Evolutionary conservation across 2,888 invertebrate species (phyloP).

Genomic region (Horisme vitalbata): DNA sequence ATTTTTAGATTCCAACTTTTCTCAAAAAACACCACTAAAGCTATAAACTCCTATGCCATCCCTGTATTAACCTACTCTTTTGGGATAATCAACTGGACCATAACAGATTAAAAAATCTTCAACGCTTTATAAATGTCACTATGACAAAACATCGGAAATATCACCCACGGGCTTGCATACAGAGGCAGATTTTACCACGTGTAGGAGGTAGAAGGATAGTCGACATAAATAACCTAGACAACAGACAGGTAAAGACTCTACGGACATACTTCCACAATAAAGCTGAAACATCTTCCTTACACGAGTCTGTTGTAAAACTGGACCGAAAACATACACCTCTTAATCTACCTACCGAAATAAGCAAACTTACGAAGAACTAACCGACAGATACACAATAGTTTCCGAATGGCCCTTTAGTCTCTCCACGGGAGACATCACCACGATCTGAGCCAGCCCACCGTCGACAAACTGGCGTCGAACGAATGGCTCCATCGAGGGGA

Average conservation of each 20-base stretch:
- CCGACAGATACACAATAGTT: too few species aligned
- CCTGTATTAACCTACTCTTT: background rate
- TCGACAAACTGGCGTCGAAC: slow-evolving; percentile 23
- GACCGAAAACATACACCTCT: too few species aligned
- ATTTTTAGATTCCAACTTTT: background rate
- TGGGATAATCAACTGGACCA: background rate
- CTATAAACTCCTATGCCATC: background rate
- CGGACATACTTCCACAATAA: background rate
- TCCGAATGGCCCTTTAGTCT: background rate
- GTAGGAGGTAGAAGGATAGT: background rate
- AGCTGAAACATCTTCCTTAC: too few species aligned
- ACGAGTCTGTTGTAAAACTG: background rate
- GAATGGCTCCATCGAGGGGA: slow-evolving; percentile 17
- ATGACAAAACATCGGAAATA: too few species aligned
- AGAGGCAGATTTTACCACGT: background rate
- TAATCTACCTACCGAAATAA: too few species aligned
- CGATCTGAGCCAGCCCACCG: slow-evolving; percentile 21
- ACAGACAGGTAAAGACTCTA: too few species aligned
- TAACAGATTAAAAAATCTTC: background rate
- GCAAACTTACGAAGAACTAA: too few species aligned
- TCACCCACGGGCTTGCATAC: background rate
- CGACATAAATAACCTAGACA: too few species aligned
- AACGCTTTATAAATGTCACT: too few species aligned
- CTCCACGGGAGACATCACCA: slow-evolving; percentile 19
- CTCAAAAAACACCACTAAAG: background rate